Base-by-base conservation (phyloP, 53 echinoderm and acorn worm species). In the Astropecten irregularis region DNA sequence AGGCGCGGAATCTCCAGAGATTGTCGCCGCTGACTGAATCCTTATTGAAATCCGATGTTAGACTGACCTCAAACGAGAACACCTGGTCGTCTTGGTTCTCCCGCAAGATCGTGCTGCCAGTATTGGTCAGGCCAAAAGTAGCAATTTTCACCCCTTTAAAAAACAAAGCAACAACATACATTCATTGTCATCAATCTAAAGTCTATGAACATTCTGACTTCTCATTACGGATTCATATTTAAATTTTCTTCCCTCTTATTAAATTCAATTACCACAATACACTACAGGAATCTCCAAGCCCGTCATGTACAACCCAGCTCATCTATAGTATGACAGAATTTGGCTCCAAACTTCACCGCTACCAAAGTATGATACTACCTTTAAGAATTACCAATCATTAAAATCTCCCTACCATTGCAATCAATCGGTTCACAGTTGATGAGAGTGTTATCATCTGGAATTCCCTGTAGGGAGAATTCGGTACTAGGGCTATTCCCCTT, bases 331-430 rank as follows among this genome's bases (percentile, higher is more conserved):
- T n/a, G n/a, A n/a, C n/a, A n/a, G n/a, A n/a, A n/a, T n/a, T n/a
- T n/a, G n/a, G n/a, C n/a, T n/a, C n/a, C n/a, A n/a, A n/a, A n/a
- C n/a, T n/a, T n/a, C n/a, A n/a, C n/a, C n/a, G n/a, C n/a, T n/a
- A n/a, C n/a, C n/a, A n/a, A n/a, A n/a, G n/a, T n/a, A n/a, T n/a
- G n/a, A n/a, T n/a, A n/a, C n/a, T n/a, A n/a, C n/a, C n/a, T n/a
- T n/a, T n/a, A n/a, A n/a, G n/a, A n/a, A n/a, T n/a, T n/a, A n/a
- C n/a, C n/a, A n/a, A n/a, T n/a, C n/a, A 42, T 42, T 1, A 40
- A 68, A 68, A 25, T 68, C 48, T 61, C 60, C 85, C 49, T 85
- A 91, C 91, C 91, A 30, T 60, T 76, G 83, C 91, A 91, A 29
- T 91, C 87, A 76, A 91, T 51, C n/a, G 42, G 9, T 18, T 33